phyloP scores from a whole-genome alignment of 2,113 vertebrate species.

The Gallinago undulata region DNA sequence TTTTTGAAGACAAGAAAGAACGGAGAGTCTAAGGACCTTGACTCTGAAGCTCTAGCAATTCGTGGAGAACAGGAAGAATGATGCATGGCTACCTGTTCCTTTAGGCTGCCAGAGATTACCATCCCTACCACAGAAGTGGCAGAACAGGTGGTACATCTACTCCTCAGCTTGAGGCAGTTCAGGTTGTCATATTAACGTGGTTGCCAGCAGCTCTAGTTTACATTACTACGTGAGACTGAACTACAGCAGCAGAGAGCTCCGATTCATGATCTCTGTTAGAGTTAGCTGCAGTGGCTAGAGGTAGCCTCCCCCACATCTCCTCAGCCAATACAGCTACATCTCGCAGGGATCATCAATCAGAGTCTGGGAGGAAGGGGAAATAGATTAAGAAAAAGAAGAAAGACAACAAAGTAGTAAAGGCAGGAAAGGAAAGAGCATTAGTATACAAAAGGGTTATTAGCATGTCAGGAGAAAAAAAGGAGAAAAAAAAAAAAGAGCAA shows the following conservation, averaged over 20 bases:
- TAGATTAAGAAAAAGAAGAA: not conserved
- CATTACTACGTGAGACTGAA: not conserved
- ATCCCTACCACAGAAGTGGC: not conserved
- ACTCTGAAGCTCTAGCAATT: not conserved
- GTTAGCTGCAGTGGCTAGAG: not conserved
- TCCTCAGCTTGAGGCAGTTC: not conserved
- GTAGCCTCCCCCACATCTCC: not conserved
- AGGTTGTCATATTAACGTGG: not conserved
- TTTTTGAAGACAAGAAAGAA: not conserved
- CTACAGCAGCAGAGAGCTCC: not conserved
- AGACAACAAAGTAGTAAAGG: not conserved
- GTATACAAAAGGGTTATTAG: not conserved
- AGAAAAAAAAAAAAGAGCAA: accelerated
- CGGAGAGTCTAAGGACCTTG: not conserved
- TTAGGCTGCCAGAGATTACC: not conserved
- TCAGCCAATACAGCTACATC: not conserved
- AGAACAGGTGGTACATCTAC: not conserved
- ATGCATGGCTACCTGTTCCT: accelerated
- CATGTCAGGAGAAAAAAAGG: not conserved
- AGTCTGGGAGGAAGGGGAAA: not conserved
- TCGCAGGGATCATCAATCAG: not conserved
- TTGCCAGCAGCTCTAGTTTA: conserved; percentile 21
- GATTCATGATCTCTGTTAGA: not conserved
- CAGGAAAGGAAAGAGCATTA: not conserved
- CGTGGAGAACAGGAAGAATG: not conserved